Conservation (phyloP, 2,113 vertebrate genomes). For the Prunella himalayana region DNA sequence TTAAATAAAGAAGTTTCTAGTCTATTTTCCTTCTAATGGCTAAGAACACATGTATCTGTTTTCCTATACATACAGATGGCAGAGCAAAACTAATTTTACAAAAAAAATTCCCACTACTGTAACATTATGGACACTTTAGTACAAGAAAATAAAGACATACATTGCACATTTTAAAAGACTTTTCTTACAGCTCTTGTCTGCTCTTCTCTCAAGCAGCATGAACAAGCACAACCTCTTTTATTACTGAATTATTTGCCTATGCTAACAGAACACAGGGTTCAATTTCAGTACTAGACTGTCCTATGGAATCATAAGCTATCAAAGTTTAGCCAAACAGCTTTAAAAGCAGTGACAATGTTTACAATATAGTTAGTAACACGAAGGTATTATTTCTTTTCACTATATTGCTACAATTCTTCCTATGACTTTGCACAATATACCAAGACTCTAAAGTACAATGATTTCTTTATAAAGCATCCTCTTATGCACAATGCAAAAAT, state of each 20-base stretch:
- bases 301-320: background rate
- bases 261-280: background rate
- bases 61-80: background rate
- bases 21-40: background rate
- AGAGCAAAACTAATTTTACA: background rate
- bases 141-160: background rate
- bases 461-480: background rate
- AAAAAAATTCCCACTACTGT: background rate
- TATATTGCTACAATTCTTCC: background rate
- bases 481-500: background rate
- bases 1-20: background rate
- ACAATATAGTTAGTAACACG: background rate
- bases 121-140: background rate
- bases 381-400: background rate
- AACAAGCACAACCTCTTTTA: background rate
- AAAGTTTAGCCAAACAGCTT: background rate
- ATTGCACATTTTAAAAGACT: accelerated
- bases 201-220: background rate
- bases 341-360: background rate
- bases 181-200: background rate
- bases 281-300: background rate
- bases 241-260: background rate
- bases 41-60: background rate
- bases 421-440: background rate
- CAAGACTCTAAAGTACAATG: background rate